Percentiles rank a stretch among this genome's conserved stretches.
Evolutionary conservation across 2,888 invertebrate genomes (phyloP).

Genomic region (Aproaerema taeniolella): DNA sequence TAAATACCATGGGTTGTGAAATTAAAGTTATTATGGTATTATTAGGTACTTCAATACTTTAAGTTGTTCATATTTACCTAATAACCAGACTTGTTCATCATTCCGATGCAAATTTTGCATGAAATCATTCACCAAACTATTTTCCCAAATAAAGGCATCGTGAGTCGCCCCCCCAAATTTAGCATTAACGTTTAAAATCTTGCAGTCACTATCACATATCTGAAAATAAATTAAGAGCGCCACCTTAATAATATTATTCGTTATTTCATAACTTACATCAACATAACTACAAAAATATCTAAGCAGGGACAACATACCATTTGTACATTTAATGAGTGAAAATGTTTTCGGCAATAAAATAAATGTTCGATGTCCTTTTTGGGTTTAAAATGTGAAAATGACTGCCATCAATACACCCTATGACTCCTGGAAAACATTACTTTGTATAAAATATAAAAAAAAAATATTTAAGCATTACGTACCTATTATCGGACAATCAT

Average conservation of each 20-base stretch:
- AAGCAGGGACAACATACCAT: too few relatives aligned
- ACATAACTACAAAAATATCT: too few relatives aligned
- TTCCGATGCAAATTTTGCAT: constrained; percentile 18
- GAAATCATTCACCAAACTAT: constrained; percentile 17
- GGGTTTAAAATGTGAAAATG: constrained; percentile 17
- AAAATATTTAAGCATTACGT: constrained; percentile 2
- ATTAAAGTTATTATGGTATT: too few relatives aligned
- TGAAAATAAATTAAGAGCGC: constrained; percentile 13
- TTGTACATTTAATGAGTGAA: constrained; percentile 19
- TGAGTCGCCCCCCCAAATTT: constrained; percentile 27
- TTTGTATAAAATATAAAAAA: constrained; percentile 12
- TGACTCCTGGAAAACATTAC: constrained; percentile 16
- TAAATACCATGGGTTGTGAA: constrained; percentile 1
- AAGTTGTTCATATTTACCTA: constrained; percentile 16
- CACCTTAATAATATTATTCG: neutral
- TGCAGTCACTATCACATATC: constrained; percentile 24
- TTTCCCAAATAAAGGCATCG: constrained; percentile 27
- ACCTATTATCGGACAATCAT: too few relatives aligned
- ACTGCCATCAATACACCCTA: constrained; percentile 18
- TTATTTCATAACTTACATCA: neutral
- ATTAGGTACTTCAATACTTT: too few relatives aligned
- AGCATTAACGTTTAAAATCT: constrained; percentile 26
- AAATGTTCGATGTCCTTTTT: constrained; percentile 12
- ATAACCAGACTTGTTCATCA: constrained; percentile 20
- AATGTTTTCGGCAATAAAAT: constrained; percentile 17